A percentile compares a stretch with the other conserved stretches of the same genome.
Evolutionary conservation across 2,888 invertebrate genomes (phyloP).

Genomic region (Dicycla oo): DNA sequence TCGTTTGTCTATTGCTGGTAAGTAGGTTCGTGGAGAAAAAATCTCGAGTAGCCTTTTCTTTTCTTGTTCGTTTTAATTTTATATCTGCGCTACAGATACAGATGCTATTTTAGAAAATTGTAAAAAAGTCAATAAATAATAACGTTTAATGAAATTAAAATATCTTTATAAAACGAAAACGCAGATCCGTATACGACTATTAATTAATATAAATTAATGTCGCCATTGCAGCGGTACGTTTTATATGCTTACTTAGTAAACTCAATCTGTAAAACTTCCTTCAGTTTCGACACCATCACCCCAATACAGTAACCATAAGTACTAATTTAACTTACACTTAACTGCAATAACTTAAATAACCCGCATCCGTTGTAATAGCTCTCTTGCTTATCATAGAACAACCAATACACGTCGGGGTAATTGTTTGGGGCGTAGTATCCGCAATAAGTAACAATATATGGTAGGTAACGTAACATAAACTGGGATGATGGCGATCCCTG

Average conservation of each 20-base stretch:
- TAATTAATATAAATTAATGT: too few species aligned
- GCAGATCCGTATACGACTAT: too few species aligned
- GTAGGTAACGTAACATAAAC: constrained; percentile 2
- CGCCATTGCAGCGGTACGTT: too few species aligned
- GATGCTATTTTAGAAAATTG: too few species aligned
- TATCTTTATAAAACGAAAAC: too few species aligned
- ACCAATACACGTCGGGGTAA: constrained; percentile 39
- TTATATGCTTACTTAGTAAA: neutral
- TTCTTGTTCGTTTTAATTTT: too few species aligned
- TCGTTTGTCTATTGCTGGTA: too few species aligned
- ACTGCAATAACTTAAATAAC: constrained; percentile 24
- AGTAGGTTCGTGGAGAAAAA: too few species aligned
- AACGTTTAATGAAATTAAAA: too few species aligned
- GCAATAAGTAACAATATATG: constrained; percentile 39
- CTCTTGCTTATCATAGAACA: constrained; percentile 41
- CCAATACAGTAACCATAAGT: neutral
- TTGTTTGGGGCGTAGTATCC: constrained; percentile 36
- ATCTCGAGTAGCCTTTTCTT: too few species aligned
- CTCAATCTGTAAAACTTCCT: neutral
- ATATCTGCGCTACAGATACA: too few species aligned
- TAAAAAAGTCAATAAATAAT: too few species aligned
- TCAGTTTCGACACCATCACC: neutral
- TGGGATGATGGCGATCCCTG: constrained; percentile 1
- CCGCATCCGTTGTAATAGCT: constrained; percentile 38
- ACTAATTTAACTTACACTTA: constrained; percentile 18